Percentiles rank a stretch among this genome's conserved stretches.
Evolutionary conservation across 2,797 vertebrate genomes (phyloP).

Genomic region (Semotilus atromaculatus): DNA sequence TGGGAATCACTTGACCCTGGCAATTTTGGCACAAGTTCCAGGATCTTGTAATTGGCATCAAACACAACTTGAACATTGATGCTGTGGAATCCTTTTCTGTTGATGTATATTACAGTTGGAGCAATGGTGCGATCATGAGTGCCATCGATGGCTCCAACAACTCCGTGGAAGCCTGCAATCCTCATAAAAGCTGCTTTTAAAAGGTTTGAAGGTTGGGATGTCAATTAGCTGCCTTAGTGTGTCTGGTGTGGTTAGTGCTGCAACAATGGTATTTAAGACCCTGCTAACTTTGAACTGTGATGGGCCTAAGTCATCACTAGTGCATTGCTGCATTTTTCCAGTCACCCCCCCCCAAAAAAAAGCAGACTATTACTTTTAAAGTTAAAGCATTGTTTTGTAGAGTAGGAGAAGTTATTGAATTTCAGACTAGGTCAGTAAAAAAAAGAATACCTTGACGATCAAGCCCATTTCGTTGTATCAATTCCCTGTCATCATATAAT

Average conservation of each 20-base stretch:
- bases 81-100: neutral
- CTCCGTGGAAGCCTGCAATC: neutral
- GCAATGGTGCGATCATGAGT: neutral
- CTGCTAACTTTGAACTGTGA: neutral
- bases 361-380: neutral
- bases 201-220: neutral
- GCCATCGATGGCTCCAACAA: neutral
- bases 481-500: neutral
- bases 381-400: neutral
- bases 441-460: neutral
- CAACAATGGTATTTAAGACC: neutral
- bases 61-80: neutral
- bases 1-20: no score
- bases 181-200: neutral
- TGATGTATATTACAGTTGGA: neutral
- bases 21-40: no score
- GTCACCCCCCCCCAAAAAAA: neutral
- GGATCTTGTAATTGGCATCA: no score
- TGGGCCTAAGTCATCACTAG: conserved; percentile 1
- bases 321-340: neutral
- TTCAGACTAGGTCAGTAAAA: neutral
- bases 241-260: neutral
- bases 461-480: neutral
- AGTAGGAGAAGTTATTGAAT: neutral
- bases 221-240: conserved; percentile 1